Evolutionary conservation across 2,113 vertebrate genomes (phyloP), one percentile per base, ranked within the genome.

Genomic region (Mugil cephalus): DNA sequence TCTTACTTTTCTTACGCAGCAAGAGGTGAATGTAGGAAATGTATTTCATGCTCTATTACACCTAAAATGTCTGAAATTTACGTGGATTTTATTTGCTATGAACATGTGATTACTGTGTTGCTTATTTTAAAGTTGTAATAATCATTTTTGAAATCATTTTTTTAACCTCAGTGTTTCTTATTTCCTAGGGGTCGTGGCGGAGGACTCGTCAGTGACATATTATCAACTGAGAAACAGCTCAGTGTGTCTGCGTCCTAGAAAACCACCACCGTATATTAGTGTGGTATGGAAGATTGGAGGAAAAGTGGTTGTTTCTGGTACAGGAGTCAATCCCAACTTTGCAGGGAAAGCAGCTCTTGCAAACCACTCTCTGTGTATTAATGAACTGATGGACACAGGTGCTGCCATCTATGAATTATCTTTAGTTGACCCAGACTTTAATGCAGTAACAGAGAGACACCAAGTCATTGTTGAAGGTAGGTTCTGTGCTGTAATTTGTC

Each of bases 391-490:
- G 1, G 15, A 67, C 12, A 15, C 3, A 0, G 87, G 91, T 54
- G 30, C 17, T 4, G 89, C 87, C 4, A 1, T 0, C n/a, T 92
- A 91, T 54, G 0, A 2, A 3, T 8, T 55, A 6, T 0, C 1
- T 1, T 3, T 21, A 1, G 0, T 0, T 1, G 4, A 24, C n/a
- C 8, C 0, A 2, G 0, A 38, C 0, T 3, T 10, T 18, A 0
- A 0, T 0, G 0, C 3, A 0, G 0, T 0, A 1, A 0, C 0
- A 0, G 42, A 64, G 4, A 1, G 0, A 6, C 51, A 81, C 59
- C 11, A 0, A 0, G n/a, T 92, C 2, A 59, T 21, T 48, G 55
- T 92, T 42, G 13, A 90, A 62, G 83, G 92, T 93, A 51, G 78
- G 91, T 45, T 56, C 1, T 8, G 2, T 12, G 1, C 18, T 0